These are phyloP conservation scores for Chelonus insularis DNA, from an alignment of 1,140 invertebrate species.

Conservation along the genomic window DNA sequence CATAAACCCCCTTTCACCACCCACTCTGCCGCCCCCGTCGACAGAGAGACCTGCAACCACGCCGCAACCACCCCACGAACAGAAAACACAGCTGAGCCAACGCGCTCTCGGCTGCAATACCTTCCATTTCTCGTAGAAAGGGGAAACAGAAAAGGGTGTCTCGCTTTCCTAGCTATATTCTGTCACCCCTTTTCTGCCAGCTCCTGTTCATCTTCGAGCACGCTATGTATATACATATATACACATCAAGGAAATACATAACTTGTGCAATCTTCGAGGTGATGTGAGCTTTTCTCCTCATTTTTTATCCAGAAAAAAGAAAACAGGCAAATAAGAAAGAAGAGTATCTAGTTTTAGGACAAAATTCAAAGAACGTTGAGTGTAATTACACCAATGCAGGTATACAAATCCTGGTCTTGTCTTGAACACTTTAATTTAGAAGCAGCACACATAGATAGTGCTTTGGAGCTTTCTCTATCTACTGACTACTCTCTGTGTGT, in stretches of 20 bases:
- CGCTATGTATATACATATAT: constrained; percentile 30
- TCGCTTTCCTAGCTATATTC: constrained; percentile 7
- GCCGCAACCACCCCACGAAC: constrained; percentile 37
- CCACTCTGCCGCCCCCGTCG: neutral
- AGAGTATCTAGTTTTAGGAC: no score
- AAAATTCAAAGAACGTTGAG: neutral
- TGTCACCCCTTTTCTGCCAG: constrained; percentile 25
- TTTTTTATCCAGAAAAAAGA: neutral
- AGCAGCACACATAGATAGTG: neutral
- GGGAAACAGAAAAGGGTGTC: constrained; percentile 30
- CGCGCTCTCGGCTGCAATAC: constrained; percentile 34
- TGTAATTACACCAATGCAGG: constrained; percentile 18
- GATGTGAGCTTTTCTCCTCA: constrained; percentile 4
- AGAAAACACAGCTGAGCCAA: constrained; percentile 41
- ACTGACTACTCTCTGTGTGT: neutral
- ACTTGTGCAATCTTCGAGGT: constrained; percentile 29
- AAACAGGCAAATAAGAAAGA: neutral
- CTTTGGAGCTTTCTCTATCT: neutral
- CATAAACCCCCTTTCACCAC: constrained; percentile 19
- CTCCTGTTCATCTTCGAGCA: constrained; percentile 19
- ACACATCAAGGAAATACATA: constrained; percentile 30
- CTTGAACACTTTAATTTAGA: constrained; percentile 13
- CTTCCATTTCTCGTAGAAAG: constrained; percentile 31
- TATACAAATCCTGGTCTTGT: constrained; percentile 12
- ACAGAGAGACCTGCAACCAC: constrained; percentile 30